Percentiles rank a stretch among this genome's conserved stretches.
phyloP scores from a whole-genome alignment of 2,113 vertebrate genomes.

The Garra rufa region DNA sequence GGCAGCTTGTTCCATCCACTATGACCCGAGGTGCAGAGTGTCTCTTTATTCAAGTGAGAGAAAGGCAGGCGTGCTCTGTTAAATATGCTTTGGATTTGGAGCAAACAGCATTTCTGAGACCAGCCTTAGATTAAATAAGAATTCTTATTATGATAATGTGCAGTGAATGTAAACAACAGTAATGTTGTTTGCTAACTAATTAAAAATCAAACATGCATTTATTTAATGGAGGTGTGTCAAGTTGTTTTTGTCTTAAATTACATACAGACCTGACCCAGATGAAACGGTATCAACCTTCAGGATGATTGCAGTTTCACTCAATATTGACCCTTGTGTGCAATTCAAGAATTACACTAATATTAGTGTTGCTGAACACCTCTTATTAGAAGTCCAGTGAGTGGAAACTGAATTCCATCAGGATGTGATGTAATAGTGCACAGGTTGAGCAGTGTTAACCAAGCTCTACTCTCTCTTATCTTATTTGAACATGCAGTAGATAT shows the following conservation, averaged over 20 bases:
- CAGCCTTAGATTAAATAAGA: too few species aligned
- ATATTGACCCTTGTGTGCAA: constrained; percentile 50
- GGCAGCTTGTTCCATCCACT: constrained; percentile 42
- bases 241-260: constrained; percentile 17
- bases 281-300: background rate
- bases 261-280: background rate
- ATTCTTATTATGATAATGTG: background rate
- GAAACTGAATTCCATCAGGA: constrained; percentile 60
- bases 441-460: constrained; percentile 51
- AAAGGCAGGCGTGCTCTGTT: background rate
- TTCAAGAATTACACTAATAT: constrained; percentile 30
- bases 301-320: constrained; percentile 28
- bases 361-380: background rate
- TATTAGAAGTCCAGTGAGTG: constrained; percentile 38
- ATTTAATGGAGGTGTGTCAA: background rate
- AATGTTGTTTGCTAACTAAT: background rate
- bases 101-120: background rate
- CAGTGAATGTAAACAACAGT: background rate
- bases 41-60: background rate
- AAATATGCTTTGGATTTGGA: background rate
- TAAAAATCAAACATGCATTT: background rate
- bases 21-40: background rate
- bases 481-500: constrained; percentile 65
- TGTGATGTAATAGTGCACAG: constrained; percentile 59
- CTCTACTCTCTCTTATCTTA: constrained; percentile 64